phyloP scores from a whole-genome alignment of 2,113 vertebrate species.

The Connochaetes taurinus region DNA sequence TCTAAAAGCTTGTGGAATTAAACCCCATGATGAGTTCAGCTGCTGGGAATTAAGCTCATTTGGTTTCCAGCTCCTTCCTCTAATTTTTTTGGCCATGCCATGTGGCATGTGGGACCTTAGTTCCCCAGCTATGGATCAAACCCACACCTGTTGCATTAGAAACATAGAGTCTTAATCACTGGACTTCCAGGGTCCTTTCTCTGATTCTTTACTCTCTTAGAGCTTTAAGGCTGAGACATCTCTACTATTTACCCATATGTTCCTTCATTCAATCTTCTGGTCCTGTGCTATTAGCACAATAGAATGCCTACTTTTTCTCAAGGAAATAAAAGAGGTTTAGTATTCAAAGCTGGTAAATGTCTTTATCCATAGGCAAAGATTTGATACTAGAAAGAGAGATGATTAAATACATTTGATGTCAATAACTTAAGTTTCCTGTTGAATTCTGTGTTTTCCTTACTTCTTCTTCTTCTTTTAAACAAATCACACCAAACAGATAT shows the following conservation, averaged over 20 bases:
- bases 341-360: neutral
- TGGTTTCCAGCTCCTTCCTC: neutral
- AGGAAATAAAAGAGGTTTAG: neutral
- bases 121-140: neutral
- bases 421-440: neutral
- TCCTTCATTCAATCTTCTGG: neutral
- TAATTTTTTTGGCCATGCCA: neutral
- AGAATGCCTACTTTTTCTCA: neutral
- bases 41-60: neutral
- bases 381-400: neutral
- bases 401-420: neutral
- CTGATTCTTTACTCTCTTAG: neutral
- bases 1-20: neutral
- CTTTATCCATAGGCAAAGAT: neutral
- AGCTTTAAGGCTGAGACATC: neutral
- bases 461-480: slow-evolving; percentile 62
- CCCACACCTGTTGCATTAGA: neutral
- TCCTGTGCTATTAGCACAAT: neutral
- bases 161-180: neutral
- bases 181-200: neutral
- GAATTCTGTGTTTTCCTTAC: slow-evolving; percentile 40
- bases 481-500: slow-evolving; percentile 81
- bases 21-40: neutral
- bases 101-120: neutral
- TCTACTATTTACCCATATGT: neutral